A percentile compares a stretch with the other conserved stretches of the same genome.
Conservation (phyloP, 2,888 invertebrate genomes). For the Antitype chi region DNA sequence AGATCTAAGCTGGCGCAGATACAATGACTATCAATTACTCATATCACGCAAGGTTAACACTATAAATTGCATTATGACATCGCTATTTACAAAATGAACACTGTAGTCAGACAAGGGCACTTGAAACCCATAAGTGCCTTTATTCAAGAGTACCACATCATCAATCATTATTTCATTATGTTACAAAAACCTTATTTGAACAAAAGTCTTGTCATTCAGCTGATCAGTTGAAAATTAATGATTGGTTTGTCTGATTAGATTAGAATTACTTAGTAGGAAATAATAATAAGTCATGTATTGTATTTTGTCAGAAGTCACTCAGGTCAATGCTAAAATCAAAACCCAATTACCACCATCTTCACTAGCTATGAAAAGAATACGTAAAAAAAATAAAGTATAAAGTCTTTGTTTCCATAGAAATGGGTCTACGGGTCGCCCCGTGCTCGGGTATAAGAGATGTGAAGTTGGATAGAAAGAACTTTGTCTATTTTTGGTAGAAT, state of each 20-base stretch:
- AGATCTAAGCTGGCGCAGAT: background rate
- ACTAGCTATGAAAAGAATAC: no score
- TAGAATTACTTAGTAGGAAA: conserved; percentile 22
- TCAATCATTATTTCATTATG: conserved; percentile 56
- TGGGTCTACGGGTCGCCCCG: no score
- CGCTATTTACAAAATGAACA: conserved; percentile 38
- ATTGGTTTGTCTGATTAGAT: conserved; percentile 40
- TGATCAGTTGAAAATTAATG: conserved; percentile 40
- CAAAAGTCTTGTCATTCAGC: conserved; percentile 40
- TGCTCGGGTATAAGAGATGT: background rate
- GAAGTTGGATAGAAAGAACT: background rate
- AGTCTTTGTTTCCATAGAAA: no score
- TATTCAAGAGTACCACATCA: conserved; percentile 46
- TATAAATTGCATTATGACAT: conserved; percentile 39
- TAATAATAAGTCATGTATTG: conserved; percentile 22
- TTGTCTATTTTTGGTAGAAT: background rate
- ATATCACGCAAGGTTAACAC: conserved; percentile 31
- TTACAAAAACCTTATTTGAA: conserved; percentile 40
- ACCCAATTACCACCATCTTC: background rate
- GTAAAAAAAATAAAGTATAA: no score
- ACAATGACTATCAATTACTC: conserved; percentile 21
- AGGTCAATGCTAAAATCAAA: conserved; percentile 33
- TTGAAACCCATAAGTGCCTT: conserved; percentile 32
- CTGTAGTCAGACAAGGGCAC: conserved; percentile 31
- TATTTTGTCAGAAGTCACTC: conserved; percentile 29